Base-by-base conservation (phyloP, 23 tunicate genomes). In the Diplosoma virens region DNA sequence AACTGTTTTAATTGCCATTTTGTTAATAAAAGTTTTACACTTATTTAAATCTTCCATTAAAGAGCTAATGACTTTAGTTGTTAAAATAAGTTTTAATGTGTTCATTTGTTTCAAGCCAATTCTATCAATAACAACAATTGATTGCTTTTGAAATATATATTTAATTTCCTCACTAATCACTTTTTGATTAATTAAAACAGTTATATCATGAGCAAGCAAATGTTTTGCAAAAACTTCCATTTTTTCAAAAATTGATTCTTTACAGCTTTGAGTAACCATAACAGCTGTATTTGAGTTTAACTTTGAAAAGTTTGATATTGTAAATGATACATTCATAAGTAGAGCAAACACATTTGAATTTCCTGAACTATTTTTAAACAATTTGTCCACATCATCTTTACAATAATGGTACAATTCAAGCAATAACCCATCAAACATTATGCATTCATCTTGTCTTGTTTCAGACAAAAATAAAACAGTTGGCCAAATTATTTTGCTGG, bases 131-230 rank as follows among this genome's bases (percentile, higher is more conserved):
- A 66, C 75, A n/a, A 79, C 18, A 26, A 79, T 47, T 0, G 45
- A 1, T 0, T 1, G 9, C n/a, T 30, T 47, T 32, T 37, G 6
- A 18, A 73, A 52, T 29, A 30, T 28, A 24, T 25, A 1, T 47
- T 79, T 79, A 5, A 79, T 23, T 30, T 65, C 64, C 3, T 79
- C 83, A 66, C 64, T 30, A 27, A 79, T 47, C 17, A 64, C 63
- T 65, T 79, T 79, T 47, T 79, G 83, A 30, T 79, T 79, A 3
- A 79, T 65, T 29, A 79, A 63, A 41, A 79, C 75, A 2, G 36
- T 11, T 28, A 79, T 65, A 27, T 45, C 33, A 32, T 47, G 2
- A 5, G 45, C 25, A 45, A 41, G 1, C 0, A 41, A 3, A 11
- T 26, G 22, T 34, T 34, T 23, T 16, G 56, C 26, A 46, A 47